Evolutionary conservation across 23 tunicate species (phyloP).

Genomic region (Halocynthia roretzi): DNA sequence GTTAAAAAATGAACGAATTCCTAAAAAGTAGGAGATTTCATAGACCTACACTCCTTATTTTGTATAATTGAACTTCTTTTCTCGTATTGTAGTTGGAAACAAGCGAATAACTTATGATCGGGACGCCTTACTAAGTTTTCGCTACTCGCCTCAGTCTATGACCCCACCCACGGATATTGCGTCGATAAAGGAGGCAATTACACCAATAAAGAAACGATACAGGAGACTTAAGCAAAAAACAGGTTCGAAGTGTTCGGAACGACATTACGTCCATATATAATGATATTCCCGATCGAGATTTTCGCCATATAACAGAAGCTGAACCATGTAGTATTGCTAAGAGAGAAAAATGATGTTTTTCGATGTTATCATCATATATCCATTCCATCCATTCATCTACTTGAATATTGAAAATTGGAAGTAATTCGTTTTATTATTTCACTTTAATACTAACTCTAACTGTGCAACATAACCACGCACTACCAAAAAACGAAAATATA

Average conservation of each 20-base stretch:
- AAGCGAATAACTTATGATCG: conserved; percentile 60
- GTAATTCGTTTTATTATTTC: no score
- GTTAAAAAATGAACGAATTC: background rate
- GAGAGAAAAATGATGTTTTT: no score
- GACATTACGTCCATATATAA: background rate
- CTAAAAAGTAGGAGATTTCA: background rate
- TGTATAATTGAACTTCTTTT: background rate
- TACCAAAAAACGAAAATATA: no score
- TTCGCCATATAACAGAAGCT: background rate
- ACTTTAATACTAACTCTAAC: no score
- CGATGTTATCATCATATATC: no score
- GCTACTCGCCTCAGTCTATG: conserved; percentile 54
- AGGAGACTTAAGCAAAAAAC: background rate
- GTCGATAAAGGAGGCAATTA: conserved; percentile 58
- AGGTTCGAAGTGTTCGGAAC: background rate
- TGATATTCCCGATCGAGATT: background rate
- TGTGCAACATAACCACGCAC: no score
- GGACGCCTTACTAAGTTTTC: conserved; percentile 49
- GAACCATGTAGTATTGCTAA: background rate
- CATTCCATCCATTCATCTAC: no score
- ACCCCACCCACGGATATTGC: conserved; percentile 68
- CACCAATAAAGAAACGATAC: conserved; percentile 19
- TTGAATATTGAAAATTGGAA: no score
- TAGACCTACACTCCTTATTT: no score
- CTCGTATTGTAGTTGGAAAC: conserved; percentile 2